Percentiles rank a stretch among this genome's conserved stretches.
Conservation (phyloP, 2,113 vertebrate species). For the Spheniscus mendiculus region DNA sequence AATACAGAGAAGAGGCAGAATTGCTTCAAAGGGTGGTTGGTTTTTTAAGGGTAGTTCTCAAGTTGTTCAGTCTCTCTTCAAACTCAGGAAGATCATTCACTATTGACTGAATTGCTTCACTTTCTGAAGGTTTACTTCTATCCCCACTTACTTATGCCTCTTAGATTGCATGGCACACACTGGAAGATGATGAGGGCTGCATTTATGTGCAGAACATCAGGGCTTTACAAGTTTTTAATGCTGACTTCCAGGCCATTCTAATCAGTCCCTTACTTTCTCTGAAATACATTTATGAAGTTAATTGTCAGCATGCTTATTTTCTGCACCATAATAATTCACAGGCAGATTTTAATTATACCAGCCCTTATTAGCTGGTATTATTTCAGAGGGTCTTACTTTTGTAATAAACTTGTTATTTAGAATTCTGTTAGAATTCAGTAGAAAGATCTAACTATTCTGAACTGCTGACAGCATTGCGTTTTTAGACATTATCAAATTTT, state of each 20-base stretch:
- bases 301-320: background rate
- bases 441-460: background rate
- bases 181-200: background rate
- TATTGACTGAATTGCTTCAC: background rate
- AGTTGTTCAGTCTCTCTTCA: background rate
- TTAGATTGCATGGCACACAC: rapidly evolving
- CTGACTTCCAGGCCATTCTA: background rate
- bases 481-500: background rate
- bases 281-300: background rate
- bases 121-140: background rate
- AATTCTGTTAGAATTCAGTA: background rate
- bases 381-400: background rate
- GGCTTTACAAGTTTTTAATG: background rate
- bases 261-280: background rate
- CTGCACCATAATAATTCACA: background rate
- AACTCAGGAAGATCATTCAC: background rate
- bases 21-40: background rate
- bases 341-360: background rate
- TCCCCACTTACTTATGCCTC: too few species aligned
- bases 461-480: background rate
- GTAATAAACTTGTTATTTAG: background rate
- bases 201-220: background rate
- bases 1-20: background rate
- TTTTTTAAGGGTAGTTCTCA: background rate
- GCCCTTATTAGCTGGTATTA: background rate